phyloP scores from a whole-genome alignment of 1,140 invertebrate genomes.

The Sesamia nonagrioides region DNA sequence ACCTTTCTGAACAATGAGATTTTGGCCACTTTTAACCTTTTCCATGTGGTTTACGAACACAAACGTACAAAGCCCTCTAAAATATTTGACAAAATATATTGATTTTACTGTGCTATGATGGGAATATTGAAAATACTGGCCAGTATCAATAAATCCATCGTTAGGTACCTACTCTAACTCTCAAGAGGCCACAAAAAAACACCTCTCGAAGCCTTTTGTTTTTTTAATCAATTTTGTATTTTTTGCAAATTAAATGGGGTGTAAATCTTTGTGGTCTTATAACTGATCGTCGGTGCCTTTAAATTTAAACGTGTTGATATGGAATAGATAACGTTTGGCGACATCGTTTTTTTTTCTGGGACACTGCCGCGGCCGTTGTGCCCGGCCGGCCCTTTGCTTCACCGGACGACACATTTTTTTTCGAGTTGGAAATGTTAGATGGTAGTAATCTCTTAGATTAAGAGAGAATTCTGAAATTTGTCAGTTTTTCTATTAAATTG shows the following conservation, averaged over 20 bases:
- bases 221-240: conserved; percentile 23
- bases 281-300: conserved; percentile 59
- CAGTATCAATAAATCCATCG: neutral
- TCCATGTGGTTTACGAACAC: too few relatives aligned
- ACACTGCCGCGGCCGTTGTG: neutral
- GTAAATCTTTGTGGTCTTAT: conserved; percentile 68
- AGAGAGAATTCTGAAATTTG: neutral
- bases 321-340: conserved; percentile 66
- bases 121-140: too few relatives aligned
- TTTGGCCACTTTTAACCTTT: too few relatives aligned
- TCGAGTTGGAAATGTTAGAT: conserved; percentile 6
- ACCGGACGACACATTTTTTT: conserved; percentile 23
- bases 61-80: too few relatives aligned
- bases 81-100: too few relatives aligned
- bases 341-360: conserved; percentile 57
- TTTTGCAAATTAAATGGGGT: conserved; percentile 66
- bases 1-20: too few relatives aligned
- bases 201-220: conserved; percentile 25
- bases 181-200: neutral
- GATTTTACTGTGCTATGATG: too few relatives aligned
- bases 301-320: conserved; percentile 60
- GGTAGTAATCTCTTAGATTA: conserved; percentile 5
- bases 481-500: conserved; percentile 20
- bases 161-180: neutral
- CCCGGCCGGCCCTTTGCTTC: neutral